A percentile compares a stretch with the other conserved stretches of the same genome.
Conservation (phyloP, 2,888 invertebrate genomes). For the Drosophila prostipennis region DNA sequence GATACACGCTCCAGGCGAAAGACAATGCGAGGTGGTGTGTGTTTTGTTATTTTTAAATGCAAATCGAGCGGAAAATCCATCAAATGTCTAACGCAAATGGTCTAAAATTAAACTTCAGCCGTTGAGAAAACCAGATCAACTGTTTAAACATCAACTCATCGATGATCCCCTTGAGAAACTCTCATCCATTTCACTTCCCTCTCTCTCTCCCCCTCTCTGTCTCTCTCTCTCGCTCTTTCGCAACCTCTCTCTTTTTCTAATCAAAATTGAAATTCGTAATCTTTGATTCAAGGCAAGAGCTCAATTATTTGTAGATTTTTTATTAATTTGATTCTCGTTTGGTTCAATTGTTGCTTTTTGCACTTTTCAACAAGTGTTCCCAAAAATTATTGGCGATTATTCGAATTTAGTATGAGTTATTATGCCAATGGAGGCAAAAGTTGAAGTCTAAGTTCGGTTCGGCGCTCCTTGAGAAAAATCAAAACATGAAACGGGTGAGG, state of each 20-base stretch:
- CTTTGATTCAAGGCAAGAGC: slow-evolving; percentile 28
- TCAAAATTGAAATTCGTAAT: slow-evolving; percentile 10
- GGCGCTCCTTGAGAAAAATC: background rate
- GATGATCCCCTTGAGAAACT: slow-evolving; percentile 31
- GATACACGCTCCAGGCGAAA: slow-evolving; percentile 31
- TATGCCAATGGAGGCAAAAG: slow-evolving; percentile 67
- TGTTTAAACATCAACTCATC: slow-evolving; percentile 64
- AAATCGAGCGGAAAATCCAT: slow-evolving; percentile 43
- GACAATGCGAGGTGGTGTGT: slow-evolving; percentile 14
- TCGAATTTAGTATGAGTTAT: slow-evolving; percentile 69
- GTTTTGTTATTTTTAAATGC: slow-evolving; percentile 41
- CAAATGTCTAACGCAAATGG: slow-evolving; percentile 49
- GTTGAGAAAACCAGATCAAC: slow-evolving; percentile 49
- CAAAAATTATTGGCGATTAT: slow-evolving; percentile 52
- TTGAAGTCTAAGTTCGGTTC: slow-evolving; percentile 3
- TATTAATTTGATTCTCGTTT: slow-evolving; percentile 39
- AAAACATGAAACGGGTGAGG: slow-evolving; percentile 48
- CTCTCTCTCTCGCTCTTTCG: background rate
- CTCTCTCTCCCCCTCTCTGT: background rate
- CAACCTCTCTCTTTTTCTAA: slow-evolving; percentile 2
- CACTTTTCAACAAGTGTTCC: background rate
- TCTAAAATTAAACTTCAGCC: slow-evolving; percentile 60
- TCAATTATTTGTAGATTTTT: slow-evolving; percentile 36
- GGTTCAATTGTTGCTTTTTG: slow-evolving; percentile 10
- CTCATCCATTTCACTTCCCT: background rate